Evolutionary conservation across 2,797 vertebrate species (phyloP).

Genomic region (Oreochromis grahami): DNA sequence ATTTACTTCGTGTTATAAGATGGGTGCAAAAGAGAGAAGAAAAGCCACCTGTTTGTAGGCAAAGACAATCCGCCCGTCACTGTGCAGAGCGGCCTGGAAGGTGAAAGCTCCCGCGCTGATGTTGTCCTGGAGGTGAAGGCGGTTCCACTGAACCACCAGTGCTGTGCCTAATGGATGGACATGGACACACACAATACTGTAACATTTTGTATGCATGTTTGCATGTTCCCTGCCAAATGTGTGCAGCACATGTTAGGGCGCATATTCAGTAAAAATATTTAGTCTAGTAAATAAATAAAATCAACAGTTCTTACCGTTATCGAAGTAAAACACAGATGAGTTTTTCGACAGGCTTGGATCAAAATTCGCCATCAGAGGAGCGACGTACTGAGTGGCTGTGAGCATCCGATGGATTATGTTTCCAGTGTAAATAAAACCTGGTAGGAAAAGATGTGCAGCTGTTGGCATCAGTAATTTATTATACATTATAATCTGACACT

Average conservation of each 20-base stretch:
- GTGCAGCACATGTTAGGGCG: background rate
- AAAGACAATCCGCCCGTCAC: conserved; percentile 90
- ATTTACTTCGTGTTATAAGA: fast-evolving
- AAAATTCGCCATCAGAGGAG: conserved; percentile 96
- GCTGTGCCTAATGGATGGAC: conserved; percentile 78
- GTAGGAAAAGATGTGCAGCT: background rate
- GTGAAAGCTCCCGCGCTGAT: conserved; percentile 86
- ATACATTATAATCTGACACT: background rate
- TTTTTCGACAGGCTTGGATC: conserved; percentile 89
- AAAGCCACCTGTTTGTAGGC: conserved; percentile 90
- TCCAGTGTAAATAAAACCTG: conserved; percentile 97
- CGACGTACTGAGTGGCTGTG: conserved; percentile 95
- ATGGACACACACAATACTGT: background rate
- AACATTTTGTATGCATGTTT: fast-evolving
- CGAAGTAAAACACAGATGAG: conserved; percentile 90
- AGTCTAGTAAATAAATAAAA: background rate
- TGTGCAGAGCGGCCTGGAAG: conserved; percentile 89
- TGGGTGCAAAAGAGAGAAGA: background rate
- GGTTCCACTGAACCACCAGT: conserved; percentile 91
- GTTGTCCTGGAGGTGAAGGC: conserved; percentile 86
- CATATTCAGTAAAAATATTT: background rate
- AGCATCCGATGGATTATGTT: conserved; percentile 91
- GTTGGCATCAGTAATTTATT: background rate
- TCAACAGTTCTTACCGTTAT: conserved; percentile 82
- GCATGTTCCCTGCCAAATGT: fast-evolving